Evolutionary conservation across 2,888 invertebrate species (phyloP), one percentile per base, ranked within the genome.

Genomic region (Quadroppia sp.): DNA sequence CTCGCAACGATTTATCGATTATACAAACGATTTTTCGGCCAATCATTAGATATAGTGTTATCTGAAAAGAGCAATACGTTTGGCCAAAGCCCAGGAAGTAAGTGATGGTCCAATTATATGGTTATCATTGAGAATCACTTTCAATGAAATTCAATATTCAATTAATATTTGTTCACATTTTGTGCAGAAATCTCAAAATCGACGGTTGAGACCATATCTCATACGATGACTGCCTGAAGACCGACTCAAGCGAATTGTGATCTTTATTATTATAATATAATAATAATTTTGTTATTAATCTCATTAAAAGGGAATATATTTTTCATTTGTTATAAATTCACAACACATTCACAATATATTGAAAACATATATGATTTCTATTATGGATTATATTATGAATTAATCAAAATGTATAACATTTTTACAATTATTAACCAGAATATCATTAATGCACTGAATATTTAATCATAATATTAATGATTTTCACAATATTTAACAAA

Each of bases 1-100:
- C 76, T 78, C 13, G 76, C 77, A 2, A 74, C 75, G 23, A 9
- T 75, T 0, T 78, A 78, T 59, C 77, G 77, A 64, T 20, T 77
- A 13, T 77, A 77, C 50, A 72, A 75, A 23, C 50, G 71, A 64
- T 61, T 74, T 20, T 48, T 30, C 20, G 59, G 59, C 59, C 20
- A 17, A 59, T 59, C 59, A 30, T 25, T 59, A 30, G 59, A 59
- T 30, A 59, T 59, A 15, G 59, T 59, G 30, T 30, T 59, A 59
- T 59, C 59, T 30, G 59, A 59, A 59, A 59, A 59, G 25, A 30
- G 23, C 15, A 59, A 59, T 25, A 30, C 25, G 3, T 59, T 59
- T 59, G 59, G 30, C 25, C 59, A 59, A 59, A 59, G 30, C 59
- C 59, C 13, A 59, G 59, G 59, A 59, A 59, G 59, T 59, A 30